Percentiles rank a stretch among this genome's conserved stretches.
Evolutionary conservation across 2,888 invertebrate species (phyloP).

Genomic region (Agrilus mali): DNA sequence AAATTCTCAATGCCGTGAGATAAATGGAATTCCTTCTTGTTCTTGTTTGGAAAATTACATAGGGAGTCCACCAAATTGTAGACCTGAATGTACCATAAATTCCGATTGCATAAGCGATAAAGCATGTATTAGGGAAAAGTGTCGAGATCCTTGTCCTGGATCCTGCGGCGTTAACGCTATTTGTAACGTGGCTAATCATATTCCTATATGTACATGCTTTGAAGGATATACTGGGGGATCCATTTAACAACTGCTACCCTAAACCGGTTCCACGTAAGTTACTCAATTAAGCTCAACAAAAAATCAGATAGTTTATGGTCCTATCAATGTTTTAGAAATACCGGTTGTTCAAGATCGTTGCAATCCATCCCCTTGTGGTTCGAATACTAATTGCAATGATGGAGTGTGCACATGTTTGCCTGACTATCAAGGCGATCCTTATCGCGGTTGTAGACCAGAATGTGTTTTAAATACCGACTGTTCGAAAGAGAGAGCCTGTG

Average conservation of each 20-base stretch:
- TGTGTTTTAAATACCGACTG: constrained; percentile 56
- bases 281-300: background rate
- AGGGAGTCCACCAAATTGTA: constrained; percentile 65
- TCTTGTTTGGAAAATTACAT: constrained; percentile 58
- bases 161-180: constrained; percentile 62
- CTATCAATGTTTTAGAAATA: constrained; percentile 7
- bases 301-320: constrained; percentile 1
- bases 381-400: constrained; percentile 67
- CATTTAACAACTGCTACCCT: constrained; percentile 54
- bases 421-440: constrained; percentile 68
- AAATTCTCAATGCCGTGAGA: constrained; percentile 59
- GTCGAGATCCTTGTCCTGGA: constrained; percentile 66
- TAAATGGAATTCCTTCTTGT: constrained; percentile 57
- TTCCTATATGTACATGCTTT: constrained; percentile 62
- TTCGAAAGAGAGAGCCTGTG: constrained; percentile 47
- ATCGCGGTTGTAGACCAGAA: constrained; percentile 58
- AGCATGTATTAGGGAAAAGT: constrained; percentile 63
- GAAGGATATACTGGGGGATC: constrained; percentile 66
- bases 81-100: constrained; percentile 67
- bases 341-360: constrained; percentile 45
- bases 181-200: constrained; percentile 63
- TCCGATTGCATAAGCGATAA: constrained; percentile 60
- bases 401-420: constrained; percentile 66
- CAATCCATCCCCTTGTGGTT: constrained; percentile 70
- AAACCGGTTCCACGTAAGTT: constrained; percentile 35